phyloP scores from a whole-genome alignment of 2,113 vertebrate genomes.

The Labrus mixtus region DNA sequence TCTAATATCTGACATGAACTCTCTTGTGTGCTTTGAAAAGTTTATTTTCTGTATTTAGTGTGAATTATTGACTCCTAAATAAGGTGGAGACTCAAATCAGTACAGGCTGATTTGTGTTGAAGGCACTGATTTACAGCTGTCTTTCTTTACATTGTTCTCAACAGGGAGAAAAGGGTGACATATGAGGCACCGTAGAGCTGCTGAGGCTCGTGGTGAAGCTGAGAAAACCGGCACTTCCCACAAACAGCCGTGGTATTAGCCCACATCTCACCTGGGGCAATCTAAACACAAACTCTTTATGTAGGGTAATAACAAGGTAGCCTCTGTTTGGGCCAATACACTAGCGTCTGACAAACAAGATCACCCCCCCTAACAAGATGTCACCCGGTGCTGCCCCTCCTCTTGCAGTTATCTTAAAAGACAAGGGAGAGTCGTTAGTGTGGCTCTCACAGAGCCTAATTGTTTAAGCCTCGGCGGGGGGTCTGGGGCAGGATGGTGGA shows the following conservation, averaged over 20 bases:
- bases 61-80: slow-evolving; percentile 39
- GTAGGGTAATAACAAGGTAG: slow-evolving; percentile 60
- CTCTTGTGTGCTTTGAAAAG: neutral
- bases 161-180: slow-evolving; percentile 32
- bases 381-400: slow-evolving; percentile 64
- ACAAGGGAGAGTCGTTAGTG: slow-evolving; percentile 79
- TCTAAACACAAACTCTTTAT: slow-evolving; percentile 64
- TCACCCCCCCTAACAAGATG: slow-evolving; percentile 66
- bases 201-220: slow-evolving; percentile 33
- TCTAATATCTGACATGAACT: neutral
- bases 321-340: slow-evolving; percentile 69
- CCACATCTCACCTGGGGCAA: slow-evolving; percentile 68
- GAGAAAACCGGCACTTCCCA: slow-evolving; percentile 70
- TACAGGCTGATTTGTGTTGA: slow-evolving; percentile 29
- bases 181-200: slow-evolving; percentile 30
- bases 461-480: slow-evolving; percentile 75
- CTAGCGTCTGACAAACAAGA: slow-evolving; percentile 56
- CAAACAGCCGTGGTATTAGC: slow-evolving; percentile 37
- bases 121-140: slow-evolving; percentile 61
- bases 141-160: neutral
- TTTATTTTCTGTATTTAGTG: slow-evolving; percentile 44
- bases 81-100: slow-evolving; percentile 31
- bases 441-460: slow-evolving; percentile 72
- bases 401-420: slow-evolving; percentile 75
- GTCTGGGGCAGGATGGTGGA: slow-evolving; percentile 14